Evolutionary conservation across 2,797 vertebrate genomes (phyloP), one percentile per base, ranked within the genome.

Genomic region (Myotis findleyi): DNA sequence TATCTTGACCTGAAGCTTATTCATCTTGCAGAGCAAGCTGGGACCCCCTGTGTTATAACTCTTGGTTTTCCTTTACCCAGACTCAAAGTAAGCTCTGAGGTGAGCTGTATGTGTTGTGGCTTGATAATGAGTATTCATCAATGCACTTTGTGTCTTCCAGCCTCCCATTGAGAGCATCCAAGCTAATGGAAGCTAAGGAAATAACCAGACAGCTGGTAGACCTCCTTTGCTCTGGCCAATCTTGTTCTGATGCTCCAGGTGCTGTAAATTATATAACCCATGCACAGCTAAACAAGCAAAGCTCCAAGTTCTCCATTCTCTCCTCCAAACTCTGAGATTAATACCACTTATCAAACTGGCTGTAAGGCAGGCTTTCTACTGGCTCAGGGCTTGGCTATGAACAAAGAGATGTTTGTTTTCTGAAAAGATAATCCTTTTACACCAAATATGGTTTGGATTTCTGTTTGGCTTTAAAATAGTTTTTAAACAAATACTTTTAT

Each of bases 351-450:
- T 30, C 91, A 89, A 11, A 38, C 49, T 47, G 23, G 20, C 84
- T 55, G 7, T 12, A 20, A 13, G 44, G 21, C 25, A 71, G 51
- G 38, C 44, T 91, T 89, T 64, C 16, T 30, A 69, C 53, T 79
- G 89, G 86, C 44, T 89, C 49, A 44, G 25, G 53, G 89, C 47
- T 53, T 82, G 79, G 41, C 73, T 62, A 69, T 55, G 57, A 83
- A 91, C 49, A 85, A 49, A 95, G 49, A 80, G 44, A 41, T 47
- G 77, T 91, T 91, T 85, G 41, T 38, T 94, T 93, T 76, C 18
- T 59, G 79, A 86, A 25, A 94, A 86, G 64, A 85, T n/a, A 81
- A 86, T 76, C n/a, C 55, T 66, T 66, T 90, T 68, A 87, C 62
- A 41, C 13, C 73, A 88, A 96, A 77, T 66, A 44, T 4, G 36